Percentiles rank a stretch among this genome's conserved stretches.
phyloP scores from a whole-genome alignment of 2,797 vertebrate species.

The Anisognathus igniventris region DNA sequence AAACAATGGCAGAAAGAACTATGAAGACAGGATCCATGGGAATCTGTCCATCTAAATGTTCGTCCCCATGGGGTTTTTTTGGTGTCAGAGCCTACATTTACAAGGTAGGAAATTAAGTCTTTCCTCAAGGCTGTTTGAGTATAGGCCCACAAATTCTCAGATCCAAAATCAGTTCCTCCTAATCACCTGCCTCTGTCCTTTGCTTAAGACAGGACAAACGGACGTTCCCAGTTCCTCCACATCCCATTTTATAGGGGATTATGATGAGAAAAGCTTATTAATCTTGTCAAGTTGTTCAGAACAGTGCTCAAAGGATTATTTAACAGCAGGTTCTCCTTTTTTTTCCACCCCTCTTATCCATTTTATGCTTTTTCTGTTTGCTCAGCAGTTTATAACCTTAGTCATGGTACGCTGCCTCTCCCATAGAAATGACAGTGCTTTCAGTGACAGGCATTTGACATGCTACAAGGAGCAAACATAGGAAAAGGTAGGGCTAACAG shows the following conservation, averaged over 20 bases:
- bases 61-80: fast-evolving
- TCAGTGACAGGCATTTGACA: not conserved
- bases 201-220: not conserved
- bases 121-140: not conserved
- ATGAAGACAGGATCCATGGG: not conserved
- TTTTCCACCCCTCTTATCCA: fast-evolving
- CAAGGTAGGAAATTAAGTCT: not conserved
- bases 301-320: not conserved
- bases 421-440: not conserved
- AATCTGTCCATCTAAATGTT: not conserved
- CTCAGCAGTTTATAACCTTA: constrained; percentile 25
- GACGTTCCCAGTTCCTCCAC: not conserved
- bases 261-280: constrained; percentile 32
- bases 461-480: not conserved
- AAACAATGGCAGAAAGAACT: not conserved
- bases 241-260: not conserved
- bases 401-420: not conserved
- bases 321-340: not conserved
- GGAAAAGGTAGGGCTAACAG: not conserved
- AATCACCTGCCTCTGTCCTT: not conserved
- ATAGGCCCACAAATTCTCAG: not conserved
- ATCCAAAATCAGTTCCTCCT: not conserved
- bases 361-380: constrained; percentile 20
- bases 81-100: not conserved
- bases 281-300: constrained; percentile 27